phyloP scores from a whole-genome alignment of 2,888 invertebrate species.

The Nymphalis c-album region DNA sequence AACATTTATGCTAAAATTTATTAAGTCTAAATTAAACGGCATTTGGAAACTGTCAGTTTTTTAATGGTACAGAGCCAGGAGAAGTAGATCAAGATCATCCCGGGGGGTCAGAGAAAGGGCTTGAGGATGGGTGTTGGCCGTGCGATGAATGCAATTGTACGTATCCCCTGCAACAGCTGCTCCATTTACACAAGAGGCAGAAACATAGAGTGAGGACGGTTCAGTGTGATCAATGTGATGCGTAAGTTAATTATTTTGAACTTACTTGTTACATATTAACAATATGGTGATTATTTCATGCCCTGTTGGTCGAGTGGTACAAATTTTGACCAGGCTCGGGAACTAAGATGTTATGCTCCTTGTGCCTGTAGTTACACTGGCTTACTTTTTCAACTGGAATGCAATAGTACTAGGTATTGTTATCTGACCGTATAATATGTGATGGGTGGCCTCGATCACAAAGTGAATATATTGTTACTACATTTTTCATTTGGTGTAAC shows the following conservation, averaged over 20 bases:
- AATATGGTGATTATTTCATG: no score
- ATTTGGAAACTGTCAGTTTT: conserved; percentile 2
- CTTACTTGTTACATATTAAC: background rate
- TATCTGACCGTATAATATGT: no score
- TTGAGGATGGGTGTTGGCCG: conserved; percentile 63
- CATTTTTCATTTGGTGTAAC: no score
- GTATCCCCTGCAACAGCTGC: conserved; percentile 85
- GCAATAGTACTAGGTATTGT: no score
- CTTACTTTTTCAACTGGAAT: no score
- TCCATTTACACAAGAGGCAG: conserved; percentile 84
- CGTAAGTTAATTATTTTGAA: conserved; percentile 50
- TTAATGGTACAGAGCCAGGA: conserved; percentile 16
- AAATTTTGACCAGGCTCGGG: no score
- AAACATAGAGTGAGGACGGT: conserved; percentile 84
- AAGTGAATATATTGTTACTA: no score
- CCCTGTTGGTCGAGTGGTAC: no score
- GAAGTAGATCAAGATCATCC: conserved; percentile 6
- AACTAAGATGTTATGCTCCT: no score
- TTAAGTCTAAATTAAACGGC: background rate
- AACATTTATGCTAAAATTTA: background rate
- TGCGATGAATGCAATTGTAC: conserved; percentile 86
- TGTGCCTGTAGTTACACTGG: no score
- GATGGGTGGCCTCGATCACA: no score
- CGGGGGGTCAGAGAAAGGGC: conserved; percentile 16
- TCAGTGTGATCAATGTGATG: conserved; percentile 74